Conservation (phyloP, 2,888 invertebrate species). For the Timema podura region DNA sequence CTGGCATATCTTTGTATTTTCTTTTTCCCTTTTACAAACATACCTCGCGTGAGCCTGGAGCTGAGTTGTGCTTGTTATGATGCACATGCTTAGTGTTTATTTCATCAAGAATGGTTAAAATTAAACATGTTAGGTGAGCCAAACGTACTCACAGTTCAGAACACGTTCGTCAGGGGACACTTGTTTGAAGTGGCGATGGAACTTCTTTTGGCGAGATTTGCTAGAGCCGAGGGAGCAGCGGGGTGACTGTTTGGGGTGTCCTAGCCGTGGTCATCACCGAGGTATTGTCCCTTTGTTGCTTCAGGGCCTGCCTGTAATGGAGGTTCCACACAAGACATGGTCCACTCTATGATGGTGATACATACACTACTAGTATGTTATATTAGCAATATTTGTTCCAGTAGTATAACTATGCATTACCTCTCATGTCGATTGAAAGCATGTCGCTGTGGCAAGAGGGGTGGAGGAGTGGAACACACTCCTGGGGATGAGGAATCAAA, state of each 20-base stretch:
- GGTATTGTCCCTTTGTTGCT: constrained; percentile 47
- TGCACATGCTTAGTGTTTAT: background rate
- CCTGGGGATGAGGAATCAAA: no score
- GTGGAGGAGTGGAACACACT: no score
- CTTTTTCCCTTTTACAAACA: background rate
- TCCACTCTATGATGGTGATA: no score
- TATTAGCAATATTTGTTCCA: no score
- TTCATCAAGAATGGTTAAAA: background rate
- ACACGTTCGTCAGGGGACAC: constrained; percentile 80
- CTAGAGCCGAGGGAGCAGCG: constrained; percentile 53
- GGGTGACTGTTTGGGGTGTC: constrained; percentile 37
- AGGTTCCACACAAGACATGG: no score
- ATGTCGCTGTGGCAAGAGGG: no score
- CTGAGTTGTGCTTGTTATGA: background rate
- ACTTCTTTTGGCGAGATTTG: constrained; percentile 81
- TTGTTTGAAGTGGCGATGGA: constrained; percentile 76
- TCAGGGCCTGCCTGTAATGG: constrained; percentile 43
- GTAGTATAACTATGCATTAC: no score
- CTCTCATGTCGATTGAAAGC: no score
- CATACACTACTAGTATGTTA: no score
- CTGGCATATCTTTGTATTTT: background rate
- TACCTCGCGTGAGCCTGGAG: background rate
- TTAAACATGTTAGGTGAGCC: no score
- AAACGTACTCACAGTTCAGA: constrained; percentile 67
- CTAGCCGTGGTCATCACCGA: constrained; percentile 41